Percentiles rank a stretch among this genome's conserved stretches.
Evolutionary conservation across 2,888 invertebrate genomes (phyloP).

Genomic region (Deilephila porcellus): DNA sequence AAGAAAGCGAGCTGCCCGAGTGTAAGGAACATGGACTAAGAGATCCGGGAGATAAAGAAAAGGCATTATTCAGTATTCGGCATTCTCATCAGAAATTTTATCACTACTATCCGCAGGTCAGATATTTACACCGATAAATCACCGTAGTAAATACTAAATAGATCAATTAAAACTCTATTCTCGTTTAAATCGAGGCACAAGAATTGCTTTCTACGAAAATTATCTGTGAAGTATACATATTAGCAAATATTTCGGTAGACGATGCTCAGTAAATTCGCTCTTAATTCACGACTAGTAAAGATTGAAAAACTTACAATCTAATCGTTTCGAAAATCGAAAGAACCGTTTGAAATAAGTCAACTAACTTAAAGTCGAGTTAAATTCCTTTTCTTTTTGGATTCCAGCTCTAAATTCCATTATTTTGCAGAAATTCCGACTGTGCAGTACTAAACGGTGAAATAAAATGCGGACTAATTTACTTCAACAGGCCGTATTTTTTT

Average conservation of each 20-base stretch:
- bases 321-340: not conserved
- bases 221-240: no score
- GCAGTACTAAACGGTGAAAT: not conserved
- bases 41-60: no score
- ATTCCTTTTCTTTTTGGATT: not conserved
- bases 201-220: no score
- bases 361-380: not conserved
- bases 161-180: no score
- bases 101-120: no score
- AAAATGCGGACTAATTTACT: slow-evolving; percentile 24
- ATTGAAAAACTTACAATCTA: not conserved
- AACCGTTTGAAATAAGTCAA: not conserved
- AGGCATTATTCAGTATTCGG: no score
- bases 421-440: not conserved
- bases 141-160: no score
- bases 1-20: no score
- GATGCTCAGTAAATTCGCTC: not conserved
- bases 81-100: no score
- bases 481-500: slow-evolving; percentile 25
- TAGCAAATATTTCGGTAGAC: not conserved
- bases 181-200: no score
- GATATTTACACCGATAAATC: no score
- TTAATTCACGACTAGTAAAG: not conserved
- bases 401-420: slow-evolving; percentile 2
- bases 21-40: no score